These are phyloP conservation scores for Microctonus hyperodae DNA, from an alignment of 2,888 invertebrate species.

Conservation along the genomic window DNA sequence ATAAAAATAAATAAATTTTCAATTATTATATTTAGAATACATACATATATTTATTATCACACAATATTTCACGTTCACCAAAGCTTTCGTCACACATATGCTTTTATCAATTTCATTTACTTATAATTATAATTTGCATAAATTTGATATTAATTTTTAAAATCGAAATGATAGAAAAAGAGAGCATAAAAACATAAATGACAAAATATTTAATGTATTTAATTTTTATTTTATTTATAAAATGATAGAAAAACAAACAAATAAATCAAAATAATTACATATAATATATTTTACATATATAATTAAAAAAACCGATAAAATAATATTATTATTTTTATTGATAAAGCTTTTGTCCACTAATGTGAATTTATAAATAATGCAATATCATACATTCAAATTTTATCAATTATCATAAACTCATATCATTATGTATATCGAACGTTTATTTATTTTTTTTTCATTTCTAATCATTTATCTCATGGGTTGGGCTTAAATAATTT, in stretches of 20 bases:
- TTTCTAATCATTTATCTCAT: background rate
- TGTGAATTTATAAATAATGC: too few relatives aligned
- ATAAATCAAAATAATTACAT: background rate
- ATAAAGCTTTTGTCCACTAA: too few relatives aligned
- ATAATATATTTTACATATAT: background rate
- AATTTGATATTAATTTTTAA: background rate
- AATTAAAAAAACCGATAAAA: background rate
- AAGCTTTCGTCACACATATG: constrained; percentile 6
- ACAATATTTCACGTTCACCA: constrained; percentile 5
- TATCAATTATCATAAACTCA: too few relatives aligned
- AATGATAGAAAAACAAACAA: background rate
- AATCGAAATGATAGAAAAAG: background rate
- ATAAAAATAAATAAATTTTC: constrained; percentile 9
- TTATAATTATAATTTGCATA: too few relatives aligned
- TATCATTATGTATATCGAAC: background rate
- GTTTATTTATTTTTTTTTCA: background rate
- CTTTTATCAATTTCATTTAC: background rate
- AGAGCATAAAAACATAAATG: background rate
- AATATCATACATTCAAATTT: too few relatives aligned
- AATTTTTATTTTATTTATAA: background rate
- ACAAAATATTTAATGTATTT: background rate
- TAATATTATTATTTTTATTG: background rate
- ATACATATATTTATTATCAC: background rate
- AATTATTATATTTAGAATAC: background rate
- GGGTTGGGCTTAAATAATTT: constrained; percentile 30